Conservation (phyloP, 2,888 invertebrate genomes). For the Cabera pusaria region DNA sequence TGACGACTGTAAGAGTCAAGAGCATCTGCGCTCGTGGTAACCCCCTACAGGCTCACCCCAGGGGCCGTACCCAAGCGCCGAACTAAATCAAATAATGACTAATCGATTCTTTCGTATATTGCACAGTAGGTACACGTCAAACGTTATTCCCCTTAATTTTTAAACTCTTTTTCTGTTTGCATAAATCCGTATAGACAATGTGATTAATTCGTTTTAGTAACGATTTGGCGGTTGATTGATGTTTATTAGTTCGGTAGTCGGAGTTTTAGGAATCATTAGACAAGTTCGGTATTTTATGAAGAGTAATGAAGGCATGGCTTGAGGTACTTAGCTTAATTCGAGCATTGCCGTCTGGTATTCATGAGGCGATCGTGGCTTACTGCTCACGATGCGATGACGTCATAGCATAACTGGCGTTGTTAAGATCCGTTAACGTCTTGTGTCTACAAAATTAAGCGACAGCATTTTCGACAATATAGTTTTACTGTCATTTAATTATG, state of each 20-base stretch:
- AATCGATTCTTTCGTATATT: slow-evolving; percentile 81
- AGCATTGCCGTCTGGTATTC: slow-evolving; percentile 68
- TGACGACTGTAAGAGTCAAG: slow-evolving; percentile 65
- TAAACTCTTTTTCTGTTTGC: slow-evolving; percentile 71
- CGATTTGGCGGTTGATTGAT: slow-evolving; percentile 76
- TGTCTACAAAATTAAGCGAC: slow-evolving; percentile 8
- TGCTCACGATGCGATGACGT: slow-evolving; percentile 60
- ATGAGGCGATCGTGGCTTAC: slow-evolving; percentile 55
- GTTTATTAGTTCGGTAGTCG: slow-evolving; percentile 82
- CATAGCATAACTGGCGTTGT: slow-evolving; percentile 39
- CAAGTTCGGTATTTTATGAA: slow-evolving; percentile 74
- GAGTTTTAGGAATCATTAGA: slow-evolving; percentile 79
- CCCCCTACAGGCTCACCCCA: slow-evolving; percentile 72
- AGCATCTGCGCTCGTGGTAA: slow-evolving; percentile 65
- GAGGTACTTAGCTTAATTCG: slow-evolving; percentile 78
- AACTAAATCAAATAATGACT: slow-evolving; percentile 84
- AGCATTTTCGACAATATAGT: slow-evolving; percentile 5
- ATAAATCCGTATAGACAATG: slow-evolving; percentile 80
- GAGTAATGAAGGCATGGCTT: slow-evolving; percentile 71
- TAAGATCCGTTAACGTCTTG: slow-evolving; percentile 33
- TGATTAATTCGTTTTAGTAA: slow-evolving; percentile 81
- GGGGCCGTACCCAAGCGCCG: slow-evolving; percentile 70
- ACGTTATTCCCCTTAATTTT: slow-evolving; percentile 79
- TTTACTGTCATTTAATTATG: neutral
- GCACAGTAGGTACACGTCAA: slow-evolving; percentile 84